Percentiles rank a stretch among this genome's conserved stretches.
phyloP scores from a whole-genome alignment of 2,113 vertebrate species.

The Hippopotamus amphibius region DNA sequence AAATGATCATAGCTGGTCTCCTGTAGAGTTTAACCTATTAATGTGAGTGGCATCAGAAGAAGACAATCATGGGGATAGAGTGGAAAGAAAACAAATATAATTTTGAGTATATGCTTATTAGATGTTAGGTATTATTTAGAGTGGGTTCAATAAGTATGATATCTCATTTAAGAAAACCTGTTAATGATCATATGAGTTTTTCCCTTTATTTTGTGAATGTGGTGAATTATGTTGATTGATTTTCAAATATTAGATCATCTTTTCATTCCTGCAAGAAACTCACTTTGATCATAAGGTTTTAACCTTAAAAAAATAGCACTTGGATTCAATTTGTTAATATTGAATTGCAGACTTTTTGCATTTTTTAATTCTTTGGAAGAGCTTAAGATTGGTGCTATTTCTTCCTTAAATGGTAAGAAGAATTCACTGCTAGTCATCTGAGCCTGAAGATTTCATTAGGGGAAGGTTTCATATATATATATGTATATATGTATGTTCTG shows the following conservation, averaged over 20 bases:
- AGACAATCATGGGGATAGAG: neutral
- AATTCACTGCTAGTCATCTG: neutral
- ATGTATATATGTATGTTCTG: neutral
- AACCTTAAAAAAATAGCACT: neutral
- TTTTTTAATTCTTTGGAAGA: neutral
- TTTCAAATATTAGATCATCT: neutral
- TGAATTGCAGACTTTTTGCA: neutral
- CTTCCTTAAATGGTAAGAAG: neutral
- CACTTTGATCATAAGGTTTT: neutral
- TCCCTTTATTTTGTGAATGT: neutral
- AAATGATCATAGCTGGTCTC: neutral
- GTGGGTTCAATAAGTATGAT: neutral
- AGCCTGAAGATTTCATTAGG: neutral
- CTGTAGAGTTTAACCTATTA: neutral
- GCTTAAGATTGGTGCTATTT: neutral
- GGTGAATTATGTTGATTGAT: neutral
- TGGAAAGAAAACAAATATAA: slow-evolving; percentile 4
- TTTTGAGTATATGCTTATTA: neutral
- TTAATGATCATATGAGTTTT: neutral
- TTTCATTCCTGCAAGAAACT: neutral
- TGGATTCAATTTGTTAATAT: neutral
- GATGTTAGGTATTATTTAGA: neutral
- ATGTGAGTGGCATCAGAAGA: neutral
- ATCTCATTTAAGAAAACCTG: neutral
- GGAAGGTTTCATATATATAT: neutral